Base-by-base conservation (phyloP, 2,113 vertebrate genomes). In the Sinocyclocheilus maitianheensis region DNA sequence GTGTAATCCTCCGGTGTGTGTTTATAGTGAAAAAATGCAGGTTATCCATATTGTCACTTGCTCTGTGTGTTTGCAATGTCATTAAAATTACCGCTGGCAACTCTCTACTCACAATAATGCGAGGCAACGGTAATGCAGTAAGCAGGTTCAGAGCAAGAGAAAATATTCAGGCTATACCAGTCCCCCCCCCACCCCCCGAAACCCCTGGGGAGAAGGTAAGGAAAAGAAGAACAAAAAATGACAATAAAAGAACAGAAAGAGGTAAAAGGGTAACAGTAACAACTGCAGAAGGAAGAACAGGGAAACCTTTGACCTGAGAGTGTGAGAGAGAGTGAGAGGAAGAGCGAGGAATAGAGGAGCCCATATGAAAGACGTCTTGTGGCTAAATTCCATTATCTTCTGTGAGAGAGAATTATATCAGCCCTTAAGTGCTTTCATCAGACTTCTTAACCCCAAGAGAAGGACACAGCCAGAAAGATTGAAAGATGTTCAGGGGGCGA, bases 231-330 rank as follows among this genome's bases (percentile, higher is more conserved):
- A 12, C 37, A 55, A 53, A 55, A 55, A 26, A 72, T 16, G 65
- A 71, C 81, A 34, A 74, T 11, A 55, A 24, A 58, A 24, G 77
- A n/a, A 84, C 5, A 24, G n/a, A 16, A 14, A 62, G 26, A 10
- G 81, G 34, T 40, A 77, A 65, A 67, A 75, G 34, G 26, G 83
- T 58, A 77, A 67, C 16, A 48, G 55, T 85, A 81, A 80, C 84
- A 85, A 85, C 62, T 30, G 30, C 53, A 40, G 63, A 20, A 84
- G 46, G 37, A 55, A 46, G 65, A 53, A 63, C 67, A 34, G 12
- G 72, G 72, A 71, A 75, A 87, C 87, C 87, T 89, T 84, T 89
- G 87, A 85, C 82, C 85, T 75, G 46, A 91, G 90, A 91, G 91
- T 87, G 81, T 85, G 88, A 90, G 78, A 58, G 87, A 86, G 81